A percentile compares a stretch with the other conserved stretches of the same genome.
These are phyloP conservation scores for Diloba caeruleocephala DNA, from an alignment of 2,888 invertebrate genomes.

Conservation along the genomic window DNA sequence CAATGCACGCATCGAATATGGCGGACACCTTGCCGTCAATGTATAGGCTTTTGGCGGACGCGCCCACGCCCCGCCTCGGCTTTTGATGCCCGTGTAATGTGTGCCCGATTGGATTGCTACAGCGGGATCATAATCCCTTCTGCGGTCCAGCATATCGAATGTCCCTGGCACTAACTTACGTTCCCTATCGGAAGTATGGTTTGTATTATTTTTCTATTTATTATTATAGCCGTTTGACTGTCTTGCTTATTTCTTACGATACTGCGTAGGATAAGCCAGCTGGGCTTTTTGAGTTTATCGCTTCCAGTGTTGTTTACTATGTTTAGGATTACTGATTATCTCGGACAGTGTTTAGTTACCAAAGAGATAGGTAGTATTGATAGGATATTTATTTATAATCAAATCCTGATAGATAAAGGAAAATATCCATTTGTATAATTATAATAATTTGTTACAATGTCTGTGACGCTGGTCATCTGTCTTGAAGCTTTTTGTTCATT, in stretches of 20 bases:
- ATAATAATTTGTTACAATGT: slow-evolving; percentile 24
- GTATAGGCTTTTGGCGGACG: slow-evolving; percentile 59
- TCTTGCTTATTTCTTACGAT: slow-evolving; percentile 19
- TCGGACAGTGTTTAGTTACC: slow-evolving; percentile 26
- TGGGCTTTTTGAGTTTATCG: slow-evolving; percentile 20
- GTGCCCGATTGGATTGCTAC: slow-evolving; percentile 52
- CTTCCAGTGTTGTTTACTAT: slow-evolving; percentile 17
- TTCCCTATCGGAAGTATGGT: slow-evolving; percentile 20
- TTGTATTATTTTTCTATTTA: slow-evolving; percentile 41
- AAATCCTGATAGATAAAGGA: slow-evolving; percentile 4
- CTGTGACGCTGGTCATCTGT: slow-evolving; percentile 19
- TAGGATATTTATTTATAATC: slow-evolving; percentile 22
- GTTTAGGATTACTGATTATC: slow-evolving; percentile 36
- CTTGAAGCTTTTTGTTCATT: too few relatives aligned
- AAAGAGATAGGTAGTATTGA: slow-evolving; percentile 12
- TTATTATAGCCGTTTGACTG: slow-evolving; percentile 19
- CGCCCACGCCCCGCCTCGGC: slow-evolving; percentile 51
- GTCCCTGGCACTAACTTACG: slow-evolving; percentile 25
- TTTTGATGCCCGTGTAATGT: slow-evolving; percentile 58
- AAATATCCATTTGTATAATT: slow-evolving; percentile 26
- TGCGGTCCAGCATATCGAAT: slow-evolving; percentile 53
- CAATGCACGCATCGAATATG: slow-evolving; percentile 32
- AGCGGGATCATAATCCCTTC: slow-evolving; percentile 51
- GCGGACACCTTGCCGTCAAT: slow-evolving; percentile 55
- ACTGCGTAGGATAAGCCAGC: slow-evolving; percentile 6